Base-by-base conservation (phyloP, 53 echinoderm and acorn worm species). In the Patiria pectinifera region DNA sequence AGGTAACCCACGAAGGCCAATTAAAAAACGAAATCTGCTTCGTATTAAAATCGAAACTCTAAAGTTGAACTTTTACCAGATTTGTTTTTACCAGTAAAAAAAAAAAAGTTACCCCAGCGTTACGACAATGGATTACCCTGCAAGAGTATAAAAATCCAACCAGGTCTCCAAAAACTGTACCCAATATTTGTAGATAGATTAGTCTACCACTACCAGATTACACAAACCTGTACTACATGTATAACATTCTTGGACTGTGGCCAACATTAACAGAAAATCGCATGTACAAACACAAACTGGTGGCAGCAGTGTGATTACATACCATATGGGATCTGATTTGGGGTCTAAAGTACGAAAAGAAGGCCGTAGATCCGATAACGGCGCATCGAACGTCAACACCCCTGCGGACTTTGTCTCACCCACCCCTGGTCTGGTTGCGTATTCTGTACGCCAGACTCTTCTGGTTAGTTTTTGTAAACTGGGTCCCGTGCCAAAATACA, bases 181-280 rank as follows among this genome's bases (percentile, higher is more conserved):
- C 35, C 35, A 35, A 35, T 35, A 35, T 35, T 35, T 35, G 35
- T 35, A 35, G 35, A 35, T 35, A 35, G 35, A 35, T 35, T 35
- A 35, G 35, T 35, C 35, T 35, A n/a, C n/a, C n/a, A n/a, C n/a
- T 35, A 35, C 35, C 35, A 35, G 35, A 35, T 35, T 35, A 35
- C 35, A 35, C 35, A 35, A 35, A 35, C 12, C 60, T 60, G 60
- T 60, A 11, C 8, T 60, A 12, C 60, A 11, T 60, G 60, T 60
- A 11, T 0, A 1, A 12, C 60, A 11, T 60, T 60, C 12, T 6
- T 71, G 35, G 47, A 86, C 48, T 22, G 0, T 1, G 22, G 43
- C 22, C 86, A 86, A 86, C 70, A 70, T 86, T 71, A 11, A 86
- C 69, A 35, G 53, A 53, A 53, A 53, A 74, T 47, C 87, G 49